A percentile compares a stretch with the other conserved stretches of the same genome.
These are phyloP conservation scores for Nansenia antarctica DNA, from an alignment of 2,113 vertebrate genomes.

Conservation along the genomic window DNA sequence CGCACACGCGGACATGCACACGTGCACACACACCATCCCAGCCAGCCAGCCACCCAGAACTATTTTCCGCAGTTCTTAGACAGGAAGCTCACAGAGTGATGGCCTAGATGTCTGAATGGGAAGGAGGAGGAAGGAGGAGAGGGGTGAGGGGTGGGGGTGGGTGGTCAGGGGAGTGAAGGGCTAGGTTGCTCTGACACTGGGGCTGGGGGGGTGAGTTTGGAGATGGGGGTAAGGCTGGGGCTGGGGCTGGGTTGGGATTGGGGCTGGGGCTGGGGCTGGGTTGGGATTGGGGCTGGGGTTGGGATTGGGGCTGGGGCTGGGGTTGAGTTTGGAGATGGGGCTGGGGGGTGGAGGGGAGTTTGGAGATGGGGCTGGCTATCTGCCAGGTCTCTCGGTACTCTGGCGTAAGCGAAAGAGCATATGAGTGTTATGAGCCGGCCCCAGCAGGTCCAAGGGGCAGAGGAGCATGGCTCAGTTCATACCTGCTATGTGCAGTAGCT, in stretches of 20 bases:
- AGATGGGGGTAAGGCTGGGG: background rate
- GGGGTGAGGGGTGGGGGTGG: too few species aligned
- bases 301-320: too few species aligned
- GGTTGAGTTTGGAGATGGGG: background rate
- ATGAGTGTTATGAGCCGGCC: constrained; percentile 17
- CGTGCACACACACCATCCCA: too few species aligned
- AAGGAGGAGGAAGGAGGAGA: too few species aligned
- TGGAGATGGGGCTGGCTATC: constrained; percentile 24
- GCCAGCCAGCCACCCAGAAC: background rate
- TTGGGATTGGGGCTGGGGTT: too few species aligned
- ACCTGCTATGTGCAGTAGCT: constrained; percentile 11
- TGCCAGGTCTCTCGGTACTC: too few species aligned
- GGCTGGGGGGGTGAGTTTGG: too few species aligned
- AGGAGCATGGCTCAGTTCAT: constrained; percentile 16
- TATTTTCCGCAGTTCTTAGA: background rate
- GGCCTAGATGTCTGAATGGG: background rate
- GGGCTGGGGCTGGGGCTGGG: constrained; percentile 13
- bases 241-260: background rate
- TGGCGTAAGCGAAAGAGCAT: constrained; percentile 45
- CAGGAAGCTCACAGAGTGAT: background rate
- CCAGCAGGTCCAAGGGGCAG: constrained; percentile 9
- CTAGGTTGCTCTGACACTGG: too few species aligned
- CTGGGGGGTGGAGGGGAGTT: background rate
- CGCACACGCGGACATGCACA: too few species aligned
- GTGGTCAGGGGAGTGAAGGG: too few species aligned